Conservation (phyloP, 2,888 invertebrate genomes). For the Celastrina argiolus region DNA sequence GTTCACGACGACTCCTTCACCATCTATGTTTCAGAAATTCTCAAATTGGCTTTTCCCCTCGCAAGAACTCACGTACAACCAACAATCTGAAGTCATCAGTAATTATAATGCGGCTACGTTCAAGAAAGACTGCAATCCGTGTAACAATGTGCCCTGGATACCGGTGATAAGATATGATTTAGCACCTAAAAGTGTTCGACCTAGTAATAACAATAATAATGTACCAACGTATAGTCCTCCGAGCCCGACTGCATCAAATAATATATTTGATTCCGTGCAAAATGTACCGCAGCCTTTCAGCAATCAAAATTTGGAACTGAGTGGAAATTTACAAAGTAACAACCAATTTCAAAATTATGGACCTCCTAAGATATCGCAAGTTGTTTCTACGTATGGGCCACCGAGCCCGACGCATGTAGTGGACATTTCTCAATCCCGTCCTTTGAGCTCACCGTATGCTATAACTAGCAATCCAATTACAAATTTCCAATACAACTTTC, state of each 20-base stretch:
- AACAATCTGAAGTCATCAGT: conserved; percentile 39
- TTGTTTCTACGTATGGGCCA: conserved; percentile 53
- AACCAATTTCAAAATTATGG: conserved; percentile 54
- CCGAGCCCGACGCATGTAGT: conserved; percentile 53
- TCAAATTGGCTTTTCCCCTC: conserved; percentile 80
- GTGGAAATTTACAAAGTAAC: conserved; percentile 42
- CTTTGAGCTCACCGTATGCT: conserved; percentile 53
- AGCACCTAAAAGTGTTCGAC: conserved; percentile 54
- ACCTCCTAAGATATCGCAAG: conserved; percentile 42
- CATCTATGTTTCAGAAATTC: conserved; percentile 78
- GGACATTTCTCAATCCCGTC: conserved; percentile 54
- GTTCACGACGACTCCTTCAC: conserved; percentile 60
- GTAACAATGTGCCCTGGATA: conserved; percentile 89
- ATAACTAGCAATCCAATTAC: conserved; percentile 38
- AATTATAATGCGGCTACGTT: conserved; percentile 49
- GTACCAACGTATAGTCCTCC: conserved; percentile 63
- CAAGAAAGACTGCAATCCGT: conserved; percentile 83
- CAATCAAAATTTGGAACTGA: conserved; percentile 40
- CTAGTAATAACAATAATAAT: conserved; percentile 39
- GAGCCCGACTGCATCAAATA: conserved; percentile 55
- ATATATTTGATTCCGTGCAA: conserved; percentile 44
- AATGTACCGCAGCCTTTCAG: conserved; percentile 50
- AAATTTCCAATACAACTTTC: conserved; percentile 38
- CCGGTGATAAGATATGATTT: conserved; percentile 80
- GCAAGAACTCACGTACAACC: conserved; percentile 52